A percentile compares a stretch with the other conserved stretches of the same genome.
Conservation (phyloP, 2,113 vertebrate genomes). For the Lynx canadensis region DNA sequence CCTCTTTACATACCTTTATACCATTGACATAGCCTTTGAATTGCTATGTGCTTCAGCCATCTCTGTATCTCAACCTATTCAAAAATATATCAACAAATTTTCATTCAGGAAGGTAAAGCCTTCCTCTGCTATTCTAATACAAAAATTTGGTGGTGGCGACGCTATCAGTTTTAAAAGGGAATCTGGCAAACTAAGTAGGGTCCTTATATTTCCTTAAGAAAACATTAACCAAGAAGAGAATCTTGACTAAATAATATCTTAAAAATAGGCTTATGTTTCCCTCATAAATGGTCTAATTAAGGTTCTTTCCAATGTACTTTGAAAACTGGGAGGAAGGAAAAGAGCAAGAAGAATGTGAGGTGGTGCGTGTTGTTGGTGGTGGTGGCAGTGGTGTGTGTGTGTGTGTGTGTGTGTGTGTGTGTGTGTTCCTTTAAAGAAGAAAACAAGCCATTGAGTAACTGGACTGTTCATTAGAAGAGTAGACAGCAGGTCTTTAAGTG, state of each 20-base stretch:
- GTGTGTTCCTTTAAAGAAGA: neutral
- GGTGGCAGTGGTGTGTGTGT: neutral
- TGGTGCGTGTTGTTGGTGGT: rapidly evolving
- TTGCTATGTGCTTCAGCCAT: neutral
- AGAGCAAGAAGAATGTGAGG: neutral
- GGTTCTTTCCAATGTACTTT: neutral
- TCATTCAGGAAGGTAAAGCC: neutral
- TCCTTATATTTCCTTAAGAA: neutral
- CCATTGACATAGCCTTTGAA: neutral
- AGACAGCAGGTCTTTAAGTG: neutral
- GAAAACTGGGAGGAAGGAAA: neutral
- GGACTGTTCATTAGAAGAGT: neutral
- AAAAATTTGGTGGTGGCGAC: neutral
- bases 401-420: neutral
- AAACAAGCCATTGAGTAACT: neutral
- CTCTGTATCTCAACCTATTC: neutral
- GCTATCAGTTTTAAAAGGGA: neutral
- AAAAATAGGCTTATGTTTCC: neutral
- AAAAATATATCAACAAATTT: neutral
- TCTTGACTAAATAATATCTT: neutral
- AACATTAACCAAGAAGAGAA: neutral
- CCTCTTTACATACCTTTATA: neutral
- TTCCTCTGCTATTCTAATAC: neutral
- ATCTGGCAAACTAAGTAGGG: neutral
- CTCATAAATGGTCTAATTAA: neutral